A percentile compares a stretch with the other conserved stretches of the same genome.
These are phyloP conservation scores for Norana najaformis DNA, from an alignment of 2,888 invertebrate species.

Conservation along the genomic window DNA sequence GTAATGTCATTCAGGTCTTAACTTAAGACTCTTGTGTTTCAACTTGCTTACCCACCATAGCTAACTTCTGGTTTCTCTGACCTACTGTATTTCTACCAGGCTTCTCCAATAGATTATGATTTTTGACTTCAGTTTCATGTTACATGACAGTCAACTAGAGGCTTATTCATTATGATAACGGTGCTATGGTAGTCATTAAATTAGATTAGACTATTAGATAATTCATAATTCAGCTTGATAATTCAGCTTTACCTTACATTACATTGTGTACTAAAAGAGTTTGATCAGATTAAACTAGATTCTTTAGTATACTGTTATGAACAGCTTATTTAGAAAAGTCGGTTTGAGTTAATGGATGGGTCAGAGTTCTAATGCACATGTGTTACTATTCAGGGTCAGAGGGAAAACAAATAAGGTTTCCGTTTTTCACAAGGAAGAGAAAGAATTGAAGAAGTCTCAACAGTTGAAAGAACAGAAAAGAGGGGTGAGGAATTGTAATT, in stretches of 20 bases:
- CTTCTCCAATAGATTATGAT: background rate
- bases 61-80: background rate
- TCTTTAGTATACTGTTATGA: background rate
- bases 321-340: background rate
- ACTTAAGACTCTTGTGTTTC: background rate
- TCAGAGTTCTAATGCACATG: background rate
- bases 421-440: background rate
- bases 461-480: slow-evolving; percentile 13
- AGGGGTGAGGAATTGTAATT: background rate
- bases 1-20: background rate
- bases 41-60: background rate
- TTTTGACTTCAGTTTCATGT: background rate
- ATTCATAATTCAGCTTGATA: background rate
- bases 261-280: background rate
- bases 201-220: background rate
- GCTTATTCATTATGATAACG: no score
- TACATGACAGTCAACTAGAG: no score
- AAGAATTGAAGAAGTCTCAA: background rate
- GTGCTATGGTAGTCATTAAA: background rate
- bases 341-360: background rate
- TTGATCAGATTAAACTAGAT: background rate
- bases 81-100: background rate
- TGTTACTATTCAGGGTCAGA: background rate
- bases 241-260: background rate
- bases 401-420: background rate